Base-by-base conservation (phyloP, 2,113 vertebrate species). In the Aphelocoma coerulescens region DNA sequence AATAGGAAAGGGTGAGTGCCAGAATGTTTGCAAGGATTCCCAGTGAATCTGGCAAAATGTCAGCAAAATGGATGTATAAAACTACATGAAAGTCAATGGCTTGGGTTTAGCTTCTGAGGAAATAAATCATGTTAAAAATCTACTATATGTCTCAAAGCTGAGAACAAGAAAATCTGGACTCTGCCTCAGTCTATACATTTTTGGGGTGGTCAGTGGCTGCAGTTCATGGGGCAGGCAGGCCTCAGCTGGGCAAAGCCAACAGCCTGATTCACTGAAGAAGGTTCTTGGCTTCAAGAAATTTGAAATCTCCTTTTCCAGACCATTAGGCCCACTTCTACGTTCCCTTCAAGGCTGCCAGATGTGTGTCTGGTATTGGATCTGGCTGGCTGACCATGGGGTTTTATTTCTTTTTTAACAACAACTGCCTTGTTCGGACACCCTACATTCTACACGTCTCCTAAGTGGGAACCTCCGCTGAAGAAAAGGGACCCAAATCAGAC, bases 1-100 rank as follows among this genome's bases (percentile, higher is more conserved):
- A 95, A 74, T 43, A 91, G 37, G 79, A 97, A 84, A 35, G 61
- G 16, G 61, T 15, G 74, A 2, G 2, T 1, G 80, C 96, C 95
- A 96, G 87, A 95, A 85, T 7, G 6, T 68, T 95, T 89, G 68
- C 76, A 91, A 87, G 83, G 80, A 96, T 89, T 94, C 93, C 93
- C 72, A 59, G 57, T 0, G 7, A 91, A 57, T 32, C 44, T 93
- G 96, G 93, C 72, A 96, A 96, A 73, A 86, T 16, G 6, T 82
- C 92, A 93, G 57, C 39, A 55, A 95, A 95, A 91, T 43, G 37
- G 65, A 95, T 78, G 76, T 68, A 92, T 51, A 94, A 91, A 95
- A 72, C 73, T 88, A 65, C 65, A 88, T 26, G 37, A 62, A 91
- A 94, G 59, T 51, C 71, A 69, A 77, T 16, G 44, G 88, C 30